Conservation (phyloP, 2,113 vertebrate genomes). For the Sigmodon hispidus region DNA sequence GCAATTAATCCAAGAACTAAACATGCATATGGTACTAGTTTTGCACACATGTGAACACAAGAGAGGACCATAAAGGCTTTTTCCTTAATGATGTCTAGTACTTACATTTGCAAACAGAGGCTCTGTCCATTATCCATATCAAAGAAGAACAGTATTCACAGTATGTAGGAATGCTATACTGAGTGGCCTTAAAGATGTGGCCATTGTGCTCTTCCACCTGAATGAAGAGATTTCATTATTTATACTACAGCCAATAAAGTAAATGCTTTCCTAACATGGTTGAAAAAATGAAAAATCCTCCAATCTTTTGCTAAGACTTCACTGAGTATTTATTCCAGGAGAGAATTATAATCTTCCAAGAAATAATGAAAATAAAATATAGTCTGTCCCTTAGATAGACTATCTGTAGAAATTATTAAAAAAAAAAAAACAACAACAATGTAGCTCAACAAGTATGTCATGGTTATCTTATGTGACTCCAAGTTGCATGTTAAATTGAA, state of each 20-base stretch:
- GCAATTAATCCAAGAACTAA: too few relatives aligned
- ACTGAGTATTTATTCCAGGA: neutral
- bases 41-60: neutral
- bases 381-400: neutral
- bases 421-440: too few relatives aligned
- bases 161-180: conserved; percentile 99
- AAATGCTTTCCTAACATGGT: neutral
- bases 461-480: neutral
- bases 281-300: neutral
- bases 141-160: conserved; percentile 98
- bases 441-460: neutral
- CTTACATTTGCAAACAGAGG: conserved; percentile 98
- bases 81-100: neutral
- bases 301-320: conserved; percentile 17
- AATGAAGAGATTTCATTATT: conserved; percentile 51
- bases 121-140: conserved; percentile 99
- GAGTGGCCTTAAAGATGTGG: conserved; percentile 98
- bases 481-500: conserved; percentile 4
- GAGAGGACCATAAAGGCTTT: conserved; percentile 32
- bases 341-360: conserved; percentile 3
- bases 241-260: conserved; percentile 50
- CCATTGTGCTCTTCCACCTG: conserved; percentile 99
- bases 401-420: neutral
- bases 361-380: conserved; percentile 35
- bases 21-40: neutral